These are phyloP conservation scores for Pantherophis alleghaniensis DNA, from an alignment of 2,797 vertebrate species.

Conservation along the genomic window DNA sequence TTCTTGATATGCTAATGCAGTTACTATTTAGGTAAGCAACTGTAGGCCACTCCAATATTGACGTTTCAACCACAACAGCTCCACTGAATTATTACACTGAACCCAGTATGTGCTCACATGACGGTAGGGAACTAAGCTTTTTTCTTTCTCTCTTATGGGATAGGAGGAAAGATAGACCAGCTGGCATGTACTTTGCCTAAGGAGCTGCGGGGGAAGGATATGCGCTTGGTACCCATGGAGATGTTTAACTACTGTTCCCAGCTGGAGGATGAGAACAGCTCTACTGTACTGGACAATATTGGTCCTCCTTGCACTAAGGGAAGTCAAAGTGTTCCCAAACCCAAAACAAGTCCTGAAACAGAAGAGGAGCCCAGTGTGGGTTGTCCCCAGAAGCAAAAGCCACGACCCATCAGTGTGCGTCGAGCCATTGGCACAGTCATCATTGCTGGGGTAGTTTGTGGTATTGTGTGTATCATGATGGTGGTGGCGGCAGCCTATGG, in stretches of 20 bases:
- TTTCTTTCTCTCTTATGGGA: constrained; percentile 60
- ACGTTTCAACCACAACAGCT: neutral
- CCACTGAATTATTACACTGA: neutral
- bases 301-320: constrained; percentile 78
- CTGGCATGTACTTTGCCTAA: constrained; percentile 95
- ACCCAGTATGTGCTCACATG: neutral
- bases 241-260: constrained; percentile 99
- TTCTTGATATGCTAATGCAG: neutral
- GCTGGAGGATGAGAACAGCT: constrained; percentile 88
- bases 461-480: constrained; percentile 99
- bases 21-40: neutral
- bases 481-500: constrained; percentile 95
- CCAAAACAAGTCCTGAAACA: constrained; percentile 81
- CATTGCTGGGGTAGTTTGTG: constrained; percentile 94
- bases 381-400: constrained; percentile 88
- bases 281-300: constrained; percentile 71
- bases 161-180: constrained; percentile 85
- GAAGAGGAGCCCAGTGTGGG: constrained; percentile 80
- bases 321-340: constrained; percentile 70
- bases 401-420: constrained; percentile 90
- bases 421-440: constrained; percentile 96
- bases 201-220: constrained; percentile 94
- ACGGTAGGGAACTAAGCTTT: constrained; percentile 32
- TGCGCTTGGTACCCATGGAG: constrained; percentile 92
- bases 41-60: neutral